Base-by-base conservation (phyloP, 2,888 invertebrate genomes). In the Eudasyphora cyanicolor region DNA sequence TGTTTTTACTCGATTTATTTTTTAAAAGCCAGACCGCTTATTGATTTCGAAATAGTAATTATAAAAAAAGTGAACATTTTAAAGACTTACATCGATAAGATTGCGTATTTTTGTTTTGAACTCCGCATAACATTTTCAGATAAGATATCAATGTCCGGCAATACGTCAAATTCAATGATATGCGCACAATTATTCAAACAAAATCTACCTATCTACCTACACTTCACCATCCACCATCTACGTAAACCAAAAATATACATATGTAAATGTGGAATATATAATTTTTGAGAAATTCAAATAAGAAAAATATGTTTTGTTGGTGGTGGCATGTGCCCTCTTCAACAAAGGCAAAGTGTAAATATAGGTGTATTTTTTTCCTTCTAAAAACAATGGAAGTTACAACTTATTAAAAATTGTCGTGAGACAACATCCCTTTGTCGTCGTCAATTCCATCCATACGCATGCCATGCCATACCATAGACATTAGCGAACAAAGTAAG, bases 141-240 rank as follows among this genome's bases (percentile, higher is more conserved):
- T 77, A 74, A 82, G 67, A 74, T 69, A 82, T 60, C 21, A 69
- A 64, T 54, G 24, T 62, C 12, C 29, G 7, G 29, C 17, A 7
- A 21, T 69, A 51, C 14, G 49, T 49, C 21, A 51, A 51, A 51
- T 19, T 51, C 24, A 51, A 21, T 10, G 51, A 21, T 21, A 19
- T 51, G 21, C 21, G 21, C 51, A 51, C 35, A 21, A 51, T 51
- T 21, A 21, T 8, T 14, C n/a, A 21, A 8, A 51, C 21, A 49
- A 21, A 45, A 19, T 19, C 17, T 38, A 74, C 17, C n/a, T n/a
- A n/a, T n/a, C 45, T 45, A 45, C n/a, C n/a, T n/a, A n/a, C n/a
- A n/a, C n/a, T n/a, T 45, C 38, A 14, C 45, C 45, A 12, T 1
- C n/a, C n/a, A 12, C 45, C 2, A n/a, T n/a, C n/a, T n/a, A n/a